These are phyloP conservation scores for Drosophila kanapiae DNA, from an alignment of 1,140 invertebrate species.

Conservation along the genomic window DNA sequence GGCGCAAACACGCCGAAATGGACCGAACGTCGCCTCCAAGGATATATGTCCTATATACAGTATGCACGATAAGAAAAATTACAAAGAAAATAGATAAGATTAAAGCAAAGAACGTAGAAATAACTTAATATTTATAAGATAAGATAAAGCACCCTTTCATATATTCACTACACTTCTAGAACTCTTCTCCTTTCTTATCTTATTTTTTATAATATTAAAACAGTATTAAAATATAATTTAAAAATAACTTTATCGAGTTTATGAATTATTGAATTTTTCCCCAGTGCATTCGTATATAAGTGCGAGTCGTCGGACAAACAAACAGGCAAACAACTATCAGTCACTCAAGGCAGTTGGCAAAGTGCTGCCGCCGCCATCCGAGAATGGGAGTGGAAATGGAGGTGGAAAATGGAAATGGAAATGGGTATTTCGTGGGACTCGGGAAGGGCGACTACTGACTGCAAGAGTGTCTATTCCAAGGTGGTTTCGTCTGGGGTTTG, in stretches of 20 bases:
- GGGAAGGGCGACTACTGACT: conserved; percentile 2
- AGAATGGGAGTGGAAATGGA: conserved; percentile 19
- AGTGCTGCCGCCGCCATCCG: conserved; percentile 51
- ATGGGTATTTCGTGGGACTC: conserved; percentile 30
- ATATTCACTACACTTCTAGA: neutral
- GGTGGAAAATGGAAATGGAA: conserved; percentile 22
- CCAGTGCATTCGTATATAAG: conserved; percentile 17
- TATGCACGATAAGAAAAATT: neutral
- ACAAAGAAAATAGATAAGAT: neutral
- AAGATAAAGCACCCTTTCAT: too few relatives aligned
- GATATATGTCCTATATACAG: conserved; percentile 37
- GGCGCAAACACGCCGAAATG: conserved; percentile 55
- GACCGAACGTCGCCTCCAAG: conserved; percentile 48
- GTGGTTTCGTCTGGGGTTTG: conserved; percentile 19
- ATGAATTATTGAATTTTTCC: neutral
- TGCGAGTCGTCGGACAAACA: conserved; percentile 61
- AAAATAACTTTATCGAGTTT: neutral
- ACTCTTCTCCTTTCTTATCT: neutral
- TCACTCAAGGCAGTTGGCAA: conserved; percentile 80
- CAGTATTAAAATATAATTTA: neutral
- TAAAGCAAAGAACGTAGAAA: too few relatives aligned
- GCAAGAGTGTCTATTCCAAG: conserved; percentile 30
- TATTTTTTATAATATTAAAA: neutral
- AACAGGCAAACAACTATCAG: conserved; percentile 80
- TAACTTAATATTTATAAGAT: too few relatives aligned